Percentiles rank a stretch among this genome's conserved stretches.
Conservation (phyloP, 2,797 vertebrate genomes). For the Carcharodon carcharias region DNA sequence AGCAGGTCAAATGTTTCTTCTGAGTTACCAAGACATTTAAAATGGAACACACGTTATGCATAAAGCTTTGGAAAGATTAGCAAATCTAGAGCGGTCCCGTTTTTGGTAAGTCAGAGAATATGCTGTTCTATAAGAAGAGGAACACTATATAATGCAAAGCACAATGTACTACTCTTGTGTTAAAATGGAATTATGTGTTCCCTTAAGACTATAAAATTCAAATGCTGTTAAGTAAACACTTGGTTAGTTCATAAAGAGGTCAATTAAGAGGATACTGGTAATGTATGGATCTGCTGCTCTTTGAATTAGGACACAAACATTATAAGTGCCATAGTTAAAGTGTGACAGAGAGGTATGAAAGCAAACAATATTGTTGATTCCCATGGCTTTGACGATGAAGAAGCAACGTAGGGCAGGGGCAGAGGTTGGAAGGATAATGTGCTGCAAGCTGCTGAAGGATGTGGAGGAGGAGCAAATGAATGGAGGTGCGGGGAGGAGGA, state of each 20-base stretch:
- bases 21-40: background rate
- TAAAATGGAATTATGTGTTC: background rate
- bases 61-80: background rate
- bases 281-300: background rate
- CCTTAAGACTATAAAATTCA: background rate
- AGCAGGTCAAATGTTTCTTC: background rate
- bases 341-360: slow-evolving; percentile 35
- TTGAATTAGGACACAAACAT: slow-evolving; percentile 39
- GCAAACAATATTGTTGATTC: background rate
- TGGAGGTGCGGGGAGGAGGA: background rate
- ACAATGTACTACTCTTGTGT: background rate
- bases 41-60: background rate
- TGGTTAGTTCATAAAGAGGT: background rate
- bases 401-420: background rate
- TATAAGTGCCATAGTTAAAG: slow-evolving; percentile 43
- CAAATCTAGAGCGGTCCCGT: background rate
- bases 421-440: background rate
- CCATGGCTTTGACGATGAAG: background rate
- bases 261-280: background rate
- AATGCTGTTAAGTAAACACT: background rate
- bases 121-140: background rate
- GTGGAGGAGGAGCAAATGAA: background rate
- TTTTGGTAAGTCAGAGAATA: background rate
- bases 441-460: background rate
- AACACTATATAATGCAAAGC: background rate